Base-by-base conservation (phyloP, 2,113 vertebrate genomes). In the Merops nubicus region DNA sequence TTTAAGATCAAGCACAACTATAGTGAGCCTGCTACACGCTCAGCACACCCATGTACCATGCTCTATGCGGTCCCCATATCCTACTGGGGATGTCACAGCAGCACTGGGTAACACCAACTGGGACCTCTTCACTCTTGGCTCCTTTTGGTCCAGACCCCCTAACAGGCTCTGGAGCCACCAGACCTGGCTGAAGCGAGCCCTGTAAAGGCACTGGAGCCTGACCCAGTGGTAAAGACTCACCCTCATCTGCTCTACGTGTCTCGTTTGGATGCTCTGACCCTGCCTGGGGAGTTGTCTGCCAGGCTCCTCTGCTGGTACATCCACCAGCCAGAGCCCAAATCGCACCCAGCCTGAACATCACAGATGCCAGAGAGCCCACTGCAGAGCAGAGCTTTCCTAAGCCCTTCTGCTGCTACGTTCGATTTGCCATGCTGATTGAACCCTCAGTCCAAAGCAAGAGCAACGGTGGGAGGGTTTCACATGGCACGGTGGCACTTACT, bases 51-150 rank as follows among this genome's bases (percentile, higher is more conserved):
- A 2, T 1, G 1, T 26, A 4, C 20, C 3, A 0, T 7, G 73
- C 26, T n/a, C 33, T 6, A 0, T 0, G 0, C 26, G 9, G 5
- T 12, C 53, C 3, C 62, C 1, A 1, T 11, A 2, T 33, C 31
- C 21, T 15, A 36, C 60, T 5, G 38, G 16, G 18, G n/a, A 12
- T 12, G 31, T 42, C 79, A 38, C 16, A 2, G 38, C 51, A 75
- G 50, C 15, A 2, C 45, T 40, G 2, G 26, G 6, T 15, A 5
- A 29, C 34, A 5, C 67, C 40, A 36, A 15, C 0, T 20, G 54
- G 13, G 6, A n/a, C 29, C 19, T 47, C 54, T 56, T 56, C 48
- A 8, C 23, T 8, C 9, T 3, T 9, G 43, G 4, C 21, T 50
- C 1, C 0, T 18, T 47, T 29, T 5, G 15, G 8, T 28, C 60